A percentile compares a stretch with the other conserved stretches of the same genome.
phyloP scores from a whole-genome alignment of 2,888 invertebrate genomes.

The Morpho helenor region DNA sequence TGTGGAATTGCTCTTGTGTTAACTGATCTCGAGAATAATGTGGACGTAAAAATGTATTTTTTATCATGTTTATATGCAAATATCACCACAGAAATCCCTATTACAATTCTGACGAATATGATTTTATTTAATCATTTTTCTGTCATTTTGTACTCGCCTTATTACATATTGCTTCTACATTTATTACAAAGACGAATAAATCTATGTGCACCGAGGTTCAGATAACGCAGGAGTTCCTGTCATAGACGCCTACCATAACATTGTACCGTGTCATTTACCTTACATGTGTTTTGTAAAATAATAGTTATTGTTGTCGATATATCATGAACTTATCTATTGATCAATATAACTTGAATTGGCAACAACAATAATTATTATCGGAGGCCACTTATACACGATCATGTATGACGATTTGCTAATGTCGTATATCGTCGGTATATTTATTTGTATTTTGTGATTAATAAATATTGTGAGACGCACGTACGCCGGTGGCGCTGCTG shows the following conservation, averaged over 20 bases:
- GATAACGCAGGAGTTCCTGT: constrained; percentile 51
- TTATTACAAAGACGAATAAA: not conserved
- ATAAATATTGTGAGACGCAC: constrained; percentile 74
- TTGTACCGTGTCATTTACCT: constrained; percentile 68
- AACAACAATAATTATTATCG: constrained; percentile 53
- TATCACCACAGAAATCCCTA: too few species aligned
- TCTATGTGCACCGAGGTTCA: constrained; percentile 35
- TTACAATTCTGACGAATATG: too few species aligned
- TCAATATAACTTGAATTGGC: constrained; percentile 37
- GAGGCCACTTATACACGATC: constrained; percentile 58
- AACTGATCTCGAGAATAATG: constrained; percentile 43
- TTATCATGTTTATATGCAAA: too few species aligned
- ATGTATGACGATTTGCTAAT: constrained; percentile 44
- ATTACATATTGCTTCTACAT: constrained; percentile 5
- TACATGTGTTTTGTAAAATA: constrained; percentile 64
- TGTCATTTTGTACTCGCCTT: not conserved
- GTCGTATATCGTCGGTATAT: constrained; percentile 57
- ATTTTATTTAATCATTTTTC: too few species aligned
- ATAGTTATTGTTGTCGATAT: constrained; percentile 72
- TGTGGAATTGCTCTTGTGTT: constrained; percentile 55
- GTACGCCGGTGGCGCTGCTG: constrained; percentile 47
- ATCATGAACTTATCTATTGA: constrained; percentile 61
- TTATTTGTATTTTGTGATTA: constrained; percentile 65
- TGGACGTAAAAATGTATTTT: too few species aligned
- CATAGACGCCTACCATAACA: constrained; percentile 32